Percentiles rank a stretch among this genome's conserved stretches.
phyloP scores from a whole-genome alignment of 2,888 invertebrate genomes.

The Tachystola acroxantha region DNA sequence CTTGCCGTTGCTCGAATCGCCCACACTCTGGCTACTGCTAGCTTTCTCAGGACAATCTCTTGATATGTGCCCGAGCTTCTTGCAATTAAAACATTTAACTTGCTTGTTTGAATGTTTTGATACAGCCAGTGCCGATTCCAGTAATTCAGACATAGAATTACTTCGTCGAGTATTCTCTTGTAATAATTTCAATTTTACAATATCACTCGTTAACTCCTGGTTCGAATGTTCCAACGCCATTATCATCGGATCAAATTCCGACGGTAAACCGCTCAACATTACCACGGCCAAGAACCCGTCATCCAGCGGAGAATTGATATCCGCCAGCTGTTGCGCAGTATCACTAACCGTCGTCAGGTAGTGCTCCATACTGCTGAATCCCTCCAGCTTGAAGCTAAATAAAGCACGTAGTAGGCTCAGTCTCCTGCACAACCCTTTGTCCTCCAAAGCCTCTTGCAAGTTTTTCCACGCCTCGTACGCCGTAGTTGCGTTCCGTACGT shows the following conservation, averaged over 20 bases:
- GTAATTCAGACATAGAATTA: conserved; percentile 2
- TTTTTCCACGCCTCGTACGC: conserved; percentile 13
- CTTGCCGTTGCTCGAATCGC: too few relatives aligned
- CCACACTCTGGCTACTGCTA: neutral
- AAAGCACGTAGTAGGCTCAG: conserved; percentile 8
- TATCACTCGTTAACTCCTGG: conserved; percentile 2
- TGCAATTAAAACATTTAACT: conserved; percentile 7
- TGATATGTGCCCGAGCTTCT: conserved; percentile 4
- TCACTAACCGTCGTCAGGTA: conserved; percentile 12
- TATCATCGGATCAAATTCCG: conserved; percentile 17
- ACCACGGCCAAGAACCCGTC: conserved; percentile 18
- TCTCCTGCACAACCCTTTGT: conserved; percentile 10
- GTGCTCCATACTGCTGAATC: conserved; percentile 8
- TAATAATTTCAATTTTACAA: conserved; percentile 3
- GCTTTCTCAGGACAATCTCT: conserved; percentile 6
- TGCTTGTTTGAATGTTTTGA: neutral
- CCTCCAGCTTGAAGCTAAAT: conserved; percentile 10
- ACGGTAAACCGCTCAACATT: conserved; percentile 16
- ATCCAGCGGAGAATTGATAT: conserved; percentile 15
- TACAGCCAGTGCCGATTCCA: conserved; percentile 1
- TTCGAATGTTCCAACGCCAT: conserved; percentile 15
- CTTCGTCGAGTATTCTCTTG: conserved; percentile 5
- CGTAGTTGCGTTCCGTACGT: conserved; percentile 9
- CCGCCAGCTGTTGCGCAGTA: conserved; percentile 11
- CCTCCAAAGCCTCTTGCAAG: conserved; percentile 14